Conservation (phyloP, 2,797 vertebrate genomes). For the Ptychadena robeensis region DNA sequence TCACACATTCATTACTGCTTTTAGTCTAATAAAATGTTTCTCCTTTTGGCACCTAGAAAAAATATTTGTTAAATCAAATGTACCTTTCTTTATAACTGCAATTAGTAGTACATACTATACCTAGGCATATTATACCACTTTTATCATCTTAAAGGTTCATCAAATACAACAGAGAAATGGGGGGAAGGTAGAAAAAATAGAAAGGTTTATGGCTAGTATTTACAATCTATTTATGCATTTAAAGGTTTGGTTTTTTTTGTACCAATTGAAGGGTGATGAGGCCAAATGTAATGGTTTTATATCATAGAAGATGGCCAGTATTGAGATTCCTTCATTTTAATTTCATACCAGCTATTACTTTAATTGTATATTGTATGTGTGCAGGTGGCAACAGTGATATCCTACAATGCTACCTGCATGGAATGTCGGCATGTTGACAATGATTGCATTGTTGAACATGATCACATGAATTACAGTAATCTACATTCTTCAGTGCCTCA, state of each 20-base stretch:
- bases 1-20: no score
- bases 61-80: no score
- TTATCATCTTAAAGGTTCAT: no score
- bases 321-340: conserved; percentile 15
- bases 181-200: no score
- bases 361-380: conserved; percentile 33
- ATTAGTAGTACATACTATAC: not conserved
- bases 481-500: conserved; percentile 40
- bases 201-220: not conserved
- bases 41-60: no score
- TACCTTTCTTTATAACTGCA: not conserved
- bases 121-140: not conserved
- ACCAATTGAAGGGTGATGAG: not conserved
- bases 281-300: not conserved
- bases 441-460: conserved; percentile 42
- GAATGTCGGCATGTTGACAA: conserved; percentile 22
- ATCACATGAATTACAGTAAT: conserved; percentile 33
- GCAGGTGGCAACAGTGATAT: conserved; percentile 15
- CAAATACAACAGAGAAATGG: no score
- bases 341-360: conserved; percentile 9
- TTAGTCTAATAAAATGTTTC: no score
- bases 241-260: not conserved
- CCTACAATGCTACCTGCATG: conserved; percentile 29
- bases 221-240: not conserved
- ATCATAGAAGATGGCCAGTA: not conserved